phyloP scores from a whole-genome alignment of 2,113 vertebrate genomes.

The Calidris pygmaea region DNA sequence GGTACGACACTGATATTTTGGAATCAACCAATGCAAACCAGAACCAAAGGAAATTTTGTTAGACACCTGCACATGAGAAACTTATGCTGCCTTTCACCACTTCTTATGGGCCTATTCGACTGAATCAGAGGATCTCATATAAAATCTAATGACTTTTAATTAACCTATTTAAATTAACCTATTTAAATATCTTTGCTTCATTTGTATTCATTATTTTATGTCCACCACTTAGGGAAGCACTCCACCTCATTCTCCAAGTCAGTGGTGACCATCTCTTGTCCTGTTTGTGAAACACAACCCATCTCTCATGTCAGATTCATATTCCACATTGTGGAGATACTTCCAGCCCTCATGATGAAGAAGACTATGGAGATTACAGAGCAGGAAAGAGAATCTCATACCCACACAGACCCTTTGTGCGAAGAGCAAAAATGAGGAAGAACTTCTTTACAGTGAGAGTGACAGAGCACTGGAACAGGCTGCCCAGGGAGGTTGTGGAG shows the following conservation, averaged over 20 bases:
- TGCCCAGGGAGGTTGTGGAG: too few relatives aligned
- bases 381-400: background rate
- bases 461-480: too few relatives aligned
- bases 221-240: background rate
- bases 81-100: background rate
- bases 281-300: background rate
- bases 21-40: background rate
- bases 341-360: background rate
- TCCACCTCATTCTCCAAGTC: background rate
- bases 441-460: too few relatives aligned
- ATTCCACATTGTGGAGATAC: background rate
- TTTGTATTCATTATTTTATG: background rate
- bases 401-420: background rate
- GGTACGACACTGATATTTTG: background rate
- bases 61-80: background rate
- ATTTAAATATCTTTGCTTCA: background rate
- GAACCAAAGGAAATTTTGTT: background rate
- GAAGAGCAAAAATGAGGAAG: background rate
- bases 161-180: background rate
- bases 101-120: background rate
- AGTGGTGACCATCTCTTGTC: background rate
- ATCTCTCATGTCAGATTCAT: background rate
- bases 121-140: background rate
- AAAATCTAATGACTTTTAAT: background rate
- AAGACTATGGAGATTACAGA: background rate